These are phyloP conservation scores for Heliothis peltigera DNA, from an alignment of 2,888 invertebrate genomes.

Conservation along the genomic window DNA sequence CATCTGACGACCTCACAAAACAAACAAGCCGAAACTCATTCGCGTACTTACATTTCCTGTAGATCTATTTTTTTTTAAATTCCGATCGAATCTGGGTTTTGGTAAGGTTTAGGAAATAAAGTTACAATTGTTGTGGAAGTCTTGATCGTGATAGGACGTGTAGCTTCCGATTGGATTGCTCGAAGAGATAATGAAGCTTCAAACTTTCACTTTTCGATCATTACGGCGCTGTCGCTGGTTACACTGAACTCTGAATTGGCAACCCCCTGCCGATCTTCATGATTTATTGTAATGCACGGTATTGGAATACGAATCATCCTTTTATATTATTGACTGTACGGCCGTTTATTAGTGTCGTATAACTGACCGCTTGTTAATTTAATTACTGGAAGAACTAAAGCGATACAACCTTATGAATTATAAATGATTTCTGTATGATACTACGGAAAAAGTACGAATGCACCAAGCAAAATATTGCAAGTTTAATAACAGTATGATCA, in stretches of 20 bases:
- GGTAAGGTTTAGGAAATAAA: conserved; percentile 51
- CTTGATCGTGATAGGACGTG: conserved; percentile 81
- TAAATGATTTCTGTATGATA: conserved; percentile 4
- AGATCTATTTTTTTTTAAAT: conserved; percentile 53
- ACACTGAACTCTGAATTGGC: conserved; percentile 62
- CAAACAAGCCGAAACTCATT: conserved; percentile 79
- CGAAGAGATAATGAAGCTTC: conserved; percentile 79
- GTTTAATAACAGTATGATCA: conserved; percentile 35
- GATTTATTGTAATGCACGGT: conserved; percentile 53
- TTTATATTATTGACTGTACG: conserved; percentile 58
- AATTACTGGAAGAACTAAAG: conserved; percentile 23
- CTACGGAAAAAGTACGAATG: conserved; percentile 10
- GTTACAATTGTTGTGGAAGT: conserved; percentile 67
- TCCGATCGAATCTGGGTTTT: conserved; percentile 44
- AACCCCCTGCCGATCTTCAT: conserved; percentile 67
- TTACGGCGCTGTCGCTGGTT: conserved; percentile 71
- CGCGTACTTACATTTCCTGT: conserved; percentile 66
- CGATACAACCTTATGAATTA: conserved; percentile 17
- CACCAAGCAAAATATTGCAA: conserved; percentile 19
- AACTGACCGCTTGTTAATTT: conserved; percentile 48
- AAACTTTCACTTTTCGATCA: conserved; percentile 86
- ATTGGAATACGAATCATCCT: conserved; percentile 52
- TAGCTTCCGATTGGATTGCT: conserved; percentile 79
- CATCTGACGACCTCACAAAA: conserved; percentile 79
- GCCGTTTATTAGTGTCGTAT: conserved; percentile 59